Percentiles rank a stretch among this genome's conserved stretches.
These are phyloP conservation scores for Ctenopoma kingsleyae DNA, from an alignment of 2,797 vertebrate species.

Conservation along the genomic window DNA sequence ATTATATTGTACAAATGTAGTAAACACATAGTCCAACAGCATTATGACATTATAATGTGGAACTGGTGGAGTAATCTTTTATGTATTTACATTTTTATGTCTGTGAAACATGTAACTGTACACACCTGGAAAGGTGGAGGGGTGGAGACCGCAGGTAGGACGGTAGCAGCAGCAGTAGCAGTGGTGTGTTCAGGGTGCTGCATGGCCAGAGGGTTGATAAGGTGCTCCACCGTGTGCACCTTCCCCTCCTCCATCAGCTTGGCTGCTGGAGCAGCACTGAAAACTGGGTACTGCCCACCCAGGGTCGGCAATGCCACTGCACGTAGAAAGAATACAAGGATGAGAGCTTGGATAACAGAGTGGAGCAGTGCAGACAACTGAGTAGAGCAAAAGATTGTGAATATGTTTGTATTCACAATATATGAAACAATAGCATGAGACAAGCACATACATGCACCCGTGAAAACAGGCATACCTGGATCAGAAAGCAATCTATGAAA, in stretches of 20 bases:
- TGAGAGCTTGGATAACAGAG: constrained; percentile 53
- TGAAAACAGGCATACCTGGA: constrained; percentile 32
- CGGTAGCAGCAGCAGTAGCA: constrained; percentile 75
- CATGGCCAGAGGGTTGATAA: constrained; percentile 94
- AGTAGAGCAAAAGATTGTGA: constrained; percentile 1
- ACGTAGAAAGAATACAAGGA: constrained; percentile 53
- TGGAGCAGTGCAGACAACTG: constrained; percentile 5
- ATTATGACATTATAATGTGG: too few species aligned
- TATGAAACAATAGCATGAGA: constrained; percentile 1
- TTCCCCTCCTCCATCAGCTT: constrained; percentile 98
- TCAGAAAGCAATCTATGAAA: constrained; percentile 17
- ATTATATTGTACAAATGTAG: too few species aligned
- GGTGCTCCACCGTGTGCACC: constrained; percentile 94
- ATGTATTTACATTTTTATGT: neutral
- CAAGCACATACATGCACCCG: constrained; percentile 28
- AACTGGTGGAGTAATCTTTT: neutral
- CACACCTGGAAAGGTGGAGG: constrained; percentile 97
- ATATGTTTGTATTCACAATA: constrained; percentile 8
- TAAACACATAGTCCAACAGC: too few species aligned
- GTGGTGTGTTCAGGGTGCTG: constrained; percentile 90
- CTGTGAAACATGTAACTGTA: neutral
- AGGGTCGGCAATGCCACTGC: constrained; percentile 93
- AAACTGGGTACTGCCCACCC: constrained; percentile 94
- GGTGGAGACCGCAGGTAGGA: constrained; percentile 93
- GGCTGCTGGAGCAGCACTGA: constrained; percentile 88